Evolutionary conservation across 2,797 vertebrate species (phyloP), one percentile per base, ranked within the genome.

Genomic region (Salmo trutta): DNA sequence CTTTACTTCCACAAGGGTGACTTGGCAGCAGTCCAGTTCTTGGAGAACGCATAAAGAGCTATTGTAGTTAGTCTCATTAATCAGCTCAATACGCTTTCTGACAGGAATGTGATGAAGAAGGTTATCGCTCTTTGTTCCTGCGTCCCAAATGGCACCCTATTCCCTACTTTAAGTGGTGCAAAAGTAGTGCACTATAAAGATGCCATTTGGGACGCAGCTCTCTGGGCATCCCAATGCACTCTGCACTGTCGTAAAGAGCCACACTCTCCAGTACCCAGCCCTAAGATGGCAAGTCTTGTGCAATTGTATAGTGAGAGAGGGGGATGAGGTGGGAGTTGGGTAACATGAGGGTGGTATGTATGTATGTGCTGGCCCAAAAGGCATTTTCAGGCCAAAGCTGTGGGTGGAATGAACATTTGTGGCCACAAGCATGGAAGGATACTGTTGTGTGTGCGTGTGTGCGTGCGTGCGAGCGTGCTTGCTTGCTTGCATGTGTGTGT

Each of bases 41-140:
- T 77, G 54, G 17, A 89, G 91, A 90, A 91, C 89, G 84, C 86
- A 93, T 90, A 93, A 93, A 93, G 90, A 91, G 88, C 90, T 86
- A 92, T 94, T 93, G 92, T 93, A 90, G 90, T 91, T 91, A 90
- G 90, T 88, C 90, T 91, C 90, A 89, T 93, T 94, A 94, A 94
- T 94, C 93, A 94, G 92, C 86, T 90, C 90, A 86, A 89, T 93
- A 93, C 93, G 93, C 91, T 92, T 88, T 90, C 91, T 93, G 91
- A 93, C 92, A 93, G 92, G 90, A 90, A 87, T 88, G 73, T 92
- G 91, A 24, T 76, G 86, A 93, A 88, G 86, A 90, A 85, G 89
- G 85, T 86, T 88, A 88, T 90, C 90, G 91, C 89, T 2, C 56
- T 51, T n/a, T 51, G 19, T 71, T 1, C 0, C 12, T 15, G 4